A percentile compares a stretch with the other conserved stretches of the same genome.
Evolutionary conservation across 2,797 vertebrate genomes (phyloP).

Genomic region (Neosilurus mollespiculum): DNA sequence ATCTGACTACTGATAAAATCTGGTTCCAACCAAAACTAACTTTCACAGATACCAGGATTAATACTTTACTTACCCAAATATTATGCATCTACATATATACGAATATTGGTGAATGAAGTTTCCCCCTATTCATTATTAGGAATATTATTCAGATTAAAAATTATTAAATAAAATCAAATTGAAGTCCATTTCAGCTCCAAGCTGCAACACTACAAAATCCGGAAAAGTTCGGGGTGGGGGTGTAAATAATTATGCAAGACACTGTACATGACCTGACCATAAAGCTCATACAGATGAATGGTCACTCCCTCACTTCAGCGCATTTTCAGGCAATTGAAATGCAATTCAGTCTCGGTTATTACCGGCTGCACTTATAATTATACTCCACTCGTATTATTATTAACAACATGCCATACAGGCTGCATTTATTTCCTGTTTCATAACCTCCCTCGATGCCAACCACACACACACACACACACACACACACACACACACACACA

Average conservation of each 20-base stretch:
- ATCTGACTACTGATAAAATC: neutral
- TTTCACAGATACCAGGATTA: neutral
- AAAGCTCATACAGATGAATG: neutral
- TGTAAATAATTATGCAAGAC: neutral
- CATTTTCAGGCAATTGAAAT: neutral
- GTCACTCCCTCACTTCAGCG: neutral
- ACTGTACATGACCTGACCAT: neutral
- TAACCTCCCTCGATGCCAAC: neutral
- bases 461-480: neutral
- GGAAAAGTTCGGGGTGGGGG: neutral
- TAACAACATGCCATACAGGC: neutral
- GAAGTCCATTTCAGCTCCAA: neutral
- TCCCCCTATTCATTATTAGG: too few species aligned
- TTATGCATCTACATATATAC: too few species aligned
- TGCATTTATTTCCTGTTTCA: slow-evolving; percentile 4
- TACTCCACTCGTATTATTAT: neutral
- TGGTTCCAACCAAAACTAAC: neutral
- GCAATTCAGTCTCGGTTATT: neutral
- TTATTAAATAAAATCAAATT: neutral
- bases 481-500: too few species aligned
- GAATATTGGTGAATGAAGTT: too few species aligned
- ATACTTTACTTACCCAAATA: too few species aligned
- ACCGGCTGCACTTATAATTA: neutral
- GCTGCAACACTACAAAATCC: neutral
- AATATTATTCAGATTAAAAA: too few species aligned